Conservation (phyloP, 2,113 vertebrate genomes). For the Mus pahari region DNA sequence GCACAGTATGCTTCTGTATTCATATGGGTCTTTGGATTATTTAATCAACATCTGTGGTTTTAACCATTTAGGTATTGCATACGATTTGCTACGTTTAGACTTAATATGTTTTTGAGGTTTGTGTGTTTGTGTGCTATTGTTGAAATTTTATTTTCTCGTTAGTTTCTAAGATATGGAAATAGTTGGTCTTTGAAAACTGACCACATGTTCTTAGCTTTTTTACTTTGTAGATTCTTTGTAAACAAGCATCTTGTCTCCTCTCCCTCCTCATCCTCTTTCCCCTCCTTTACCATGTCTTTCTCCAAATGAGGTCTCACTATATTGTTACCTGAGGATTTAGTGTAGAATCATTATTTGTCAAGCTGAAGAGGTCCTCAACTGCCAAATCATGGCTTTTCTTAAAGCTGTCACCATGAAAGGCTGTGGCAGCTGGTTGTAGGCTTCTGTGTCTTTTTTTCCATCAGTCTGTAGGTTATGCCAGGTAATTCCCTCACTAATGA, state of each 20-base stretch:
- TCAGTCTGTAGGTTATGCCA: background rate
- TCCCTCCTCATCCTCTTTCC: background rate
- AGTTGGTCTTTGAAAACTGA: background rate
- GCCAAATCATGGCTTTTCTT: background rate
- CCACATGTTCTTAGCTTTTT: background rate
- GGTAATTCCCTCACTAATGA: background rate
- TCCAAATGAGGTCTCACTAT: background rate
- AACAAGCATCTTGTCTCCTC: background rate
- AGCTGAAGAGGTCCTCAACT: slow-evolving; percentile 5
- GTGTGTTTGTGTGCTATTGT: background rate
- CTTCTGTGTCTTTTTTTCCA: background rate
- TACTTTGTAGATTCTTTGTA: background rate
- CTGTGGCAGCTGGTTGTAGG: background rate
- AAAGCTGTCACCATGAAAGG: background rate
- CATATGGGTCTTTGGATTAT: background rate
- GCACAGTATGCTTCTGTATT: background rate
- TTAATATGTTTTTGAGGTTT: background rate
- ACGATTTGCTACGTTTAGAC: background rate
- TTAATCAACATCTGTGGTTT: background rate
- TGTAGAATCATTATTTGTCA: background rate
- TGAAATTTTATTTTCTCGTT: slow-evolving; percentile 27
- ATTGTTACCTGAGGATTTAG: background rate
- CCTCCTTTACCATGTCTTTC: accelerated
- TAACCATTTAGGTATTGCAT: background rate
- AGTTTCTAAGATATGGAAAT: slow-evolving; percentile 17